These are phyloP conservation scores for Polymixis flavicincta DNA, from an alignment of 2,888 invertebrate species.

Conservation along the genomic window DNA sequence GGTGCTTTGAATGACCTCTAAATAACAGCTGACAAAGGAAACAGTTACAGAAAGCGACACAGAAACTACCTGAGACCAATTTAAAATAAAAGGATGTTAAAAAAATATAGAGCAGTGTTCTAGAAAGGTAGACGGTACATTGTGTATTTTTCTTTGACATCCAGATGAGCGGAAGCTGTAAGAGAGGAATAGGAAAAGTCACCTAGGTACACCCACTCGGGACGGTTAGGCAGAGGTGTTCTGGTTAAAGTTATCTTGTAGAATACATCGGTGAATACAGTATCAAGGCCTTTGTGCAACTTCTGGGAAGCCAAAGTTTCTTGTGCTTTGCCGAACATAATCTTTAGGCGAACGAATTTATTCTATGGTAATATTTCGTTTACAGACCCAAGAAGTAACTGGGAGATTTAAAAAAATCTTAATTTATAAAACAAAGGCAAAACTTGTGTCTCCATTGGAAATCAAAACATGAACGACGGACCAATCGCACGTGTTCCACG, in stretches of 20 bases:
- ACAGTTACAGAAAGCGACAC: background rate
- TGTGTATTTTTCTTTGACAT: conserved; percentile 47
- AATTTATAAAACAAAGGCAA: background rate
- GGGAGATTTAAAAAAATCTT: background rate
- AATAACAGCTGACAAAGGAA: background rate
- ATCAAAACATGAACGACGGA: background rate
- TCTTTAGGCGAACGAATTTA: background rate
- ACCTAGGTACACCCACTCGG: background rate
- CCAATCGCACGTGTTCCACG: background rate
- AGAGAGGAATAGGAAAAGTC: conserved; percentile 4
- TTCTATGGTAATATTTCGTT: no score
- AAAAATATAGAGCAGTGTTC: conserved; percentile 21
- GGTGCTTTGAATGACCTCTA: background rate
- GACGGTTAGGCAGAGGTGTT: background rate
- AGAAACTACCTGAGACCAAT: conserved; percentile 5
- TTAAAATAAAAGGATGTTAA: conserved; percentile 27
- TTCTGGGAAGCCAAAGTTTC: background rate
- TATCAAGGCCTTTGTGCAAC: background rate
- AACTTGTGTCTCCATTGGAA: background rate
- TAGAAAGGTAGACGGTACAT: conserved; percentile 8
- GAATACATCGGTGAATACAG: background rate
- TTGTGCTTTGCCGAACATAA: background rate
- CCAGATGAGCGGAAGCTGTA: background rate
- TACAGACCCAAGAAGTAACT: no score
- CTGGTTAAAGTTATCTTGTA: background rate